Evolutionary conservation across 1,140 invertebrate genomes (phyloP).

Genomic region (Chelonus insularis): DNA sequence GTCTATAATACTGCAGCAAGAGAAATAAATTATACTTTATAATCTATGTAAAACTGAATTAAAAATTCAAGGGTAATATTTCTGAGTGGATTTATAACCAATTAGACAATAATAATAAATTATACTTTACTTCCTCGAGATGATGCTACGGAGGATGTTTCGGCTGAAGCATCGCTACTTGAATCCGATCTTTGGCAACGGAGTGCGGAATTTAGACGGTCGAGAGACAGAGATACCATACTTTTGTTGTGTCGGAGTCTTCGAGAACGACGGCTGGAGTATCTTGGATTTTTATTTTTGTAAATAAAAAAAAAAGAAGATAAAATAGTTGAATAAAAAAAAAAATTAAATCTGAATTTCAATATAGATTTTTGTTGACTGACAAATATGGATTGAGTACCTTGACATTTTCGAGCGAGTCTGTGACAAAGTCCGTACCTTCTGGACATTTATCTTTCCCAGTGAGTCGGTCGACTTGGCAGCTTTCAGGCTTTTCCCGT

Average conservation of each 20-base stretch:
- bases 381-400: slow-evolving; percentile 19
- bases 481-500: slow-evolving; percentile 22
- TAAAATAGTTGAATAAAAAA: background rate
- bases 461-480: slow-evolving; percentile 17
- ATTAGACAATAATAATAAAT: background rate
- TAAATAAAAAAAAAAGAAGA: background rate
- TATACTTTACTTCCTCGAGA: slow-evolving; percentile 15
- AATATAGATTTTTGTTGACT: too few relatives aligned
- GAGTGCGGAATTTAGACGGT: slow-evolving; percentile 35
- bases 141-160: slow-evolving; percentile 36
- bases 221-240: slow-evolving; percentile 47
- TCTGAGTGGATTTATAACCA: background rate
- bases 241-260: slow-evolving; percentile 43
- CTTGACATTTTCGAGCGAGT: slow-evolving; percentile 40
- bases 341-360: too few relatives aligned
- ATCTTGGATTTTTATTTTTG: slow-evolving; percentile 31
- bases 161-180: slow-evolving; percentile 41
- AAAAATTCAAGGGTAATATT: background rate
- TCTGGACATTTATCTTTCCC: slow-evolving; percentile 22
- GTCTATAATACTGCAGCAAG: too few relatives aligned
- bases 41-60: background rate
- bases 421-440: slow-evolving; percentile 13
- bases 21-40: background rate
- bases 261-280: slow-evolving; percentile 46
- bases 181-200: slow-evolving; percentile 41